Evolutionary conservation across 1,140 invertebrate species (phyloP), one percentile per base, ranked within the genome.

Genomic region (Apocrypta bakeri): DNA sequence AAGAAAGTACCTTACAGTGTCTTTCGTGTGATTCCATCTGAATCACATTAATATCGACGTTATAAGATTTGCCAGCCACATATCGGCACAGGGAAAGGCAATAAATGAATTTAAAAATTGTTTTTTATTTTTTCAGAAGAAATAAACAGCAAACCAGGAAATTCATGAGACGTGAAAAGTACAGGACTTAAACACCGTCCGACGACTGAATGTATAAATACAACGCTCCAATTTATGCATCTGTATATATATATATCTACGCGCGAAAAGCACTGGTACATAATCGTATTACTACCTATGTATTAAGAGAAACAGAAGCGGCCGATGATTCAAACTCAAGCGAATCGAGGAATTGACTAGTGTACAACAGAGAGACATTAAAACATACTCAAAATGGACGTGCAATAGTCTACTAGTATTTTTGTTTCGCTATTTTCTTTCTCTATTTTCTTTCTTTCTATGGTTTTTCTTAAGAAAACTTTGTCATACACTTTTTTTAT

Each of bases 241-340:
- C 66, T 88, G 87, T 89, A 87, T 68, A 89, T 88, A 86, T 89
- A 87, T 68, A 89, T 88, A 87, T 69, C 66, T 84, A 84, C 68
- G 83, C 37, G 77, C 81, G 81, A 82, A 82, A 85, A 87, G 84
- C 86, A 85, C 68, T 86, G 85, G 86, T 88, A 88, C 80, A 89
- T 88, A 88, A 89, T 87, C 85, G 84, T 88, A 88, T 88, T 89
- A 89, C 85, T 88, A 87, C 83, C 85, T 88, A 87, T 82, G 79
- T 86, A 88, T 89, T 88, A 88, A 86, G 77, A 83, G 83, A 79
- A 83, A 84, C 76, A 72, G 61, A 76, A 76, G 42, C 31, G 40
- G n/a, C 12, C 74, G 64, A 74, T 33, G 56, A 87, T 86, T 68
- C 56, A 83, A 71, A 69, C 48, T 37, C 21, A 66, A 82, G 40